Evolutionary conservation across 2,888 invertebrate genomes (phyloP).

Genomic region (Eledona agricola): DNA sequence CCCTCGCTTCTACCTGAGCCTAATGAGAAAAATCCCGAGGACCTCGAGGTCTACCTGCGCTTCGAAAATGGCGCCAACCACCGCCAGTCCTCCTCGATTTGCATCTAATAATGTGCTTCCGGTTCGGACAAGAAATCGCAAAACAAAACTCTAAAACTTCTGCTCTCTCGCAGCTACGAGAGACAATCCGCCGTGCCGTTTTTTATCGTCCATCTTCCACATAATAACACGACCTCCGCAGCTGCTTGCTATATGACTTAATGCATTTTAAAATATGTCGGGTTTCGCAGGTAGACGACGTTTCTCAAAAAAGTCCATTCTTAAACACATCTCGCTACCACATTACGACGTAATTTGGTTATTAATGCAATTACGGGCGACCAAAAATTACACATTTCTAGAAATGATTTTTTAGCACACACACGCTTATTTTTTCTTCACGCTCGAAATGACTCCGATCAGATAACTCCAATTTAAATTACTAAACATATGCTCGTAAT

Average conservation of each 20-base stretch:
- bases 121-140: slow-evolving; percentile 46
- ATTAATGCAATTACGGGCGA: slow-evolving; percentile 43
- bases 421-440: slow-evolving; percentile 17
- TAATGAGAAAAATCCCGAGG: slow-evolving; percentile 56
- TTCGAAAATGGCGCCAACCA: slow-evolving; percentile 50
- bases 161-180: too few species aligned
- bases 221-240: slow-evolving; percentile 36
- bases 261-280: slow-evolving; percentile 52
- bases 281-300: slow-evolving; percentile 40
- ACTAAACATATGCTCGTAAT: slow-evolving; percentile 28
- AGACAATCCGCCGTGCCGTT: too few species aligned
- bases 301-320: slow-evolving; percentile 36
- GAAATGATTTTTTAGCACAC: slow-evolving; percentile 13
- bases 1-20: slow-evolving; percentile 51
- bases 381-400: slow-evolving; percentile 13
- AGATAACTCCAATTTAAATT: slow-evolving; percentile 36
- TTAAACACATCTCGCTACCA: slow-evolving; percentile 44
- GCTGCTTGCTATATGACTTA: slow-evolving; percentile 48
- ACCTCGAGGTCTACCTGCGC: slow-evolving; percentile 51
- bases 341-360: slow-evolving; percentile 46
- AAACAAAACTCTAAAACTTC: slow-evolving; percentile 39
- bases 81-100: slow-evolving; percentile 30
- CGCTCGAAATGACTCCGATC: slow-evolving; percentile 21
- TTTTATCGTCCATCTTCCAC: slow-evolving; percentile 29
- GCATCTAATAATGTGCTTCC: slow-evolving; percentile 44